Evolutionary conservation across 2,888 invertebrate genomes (phyloP).

Genomic region (Drosophila anomelani): DNA sequence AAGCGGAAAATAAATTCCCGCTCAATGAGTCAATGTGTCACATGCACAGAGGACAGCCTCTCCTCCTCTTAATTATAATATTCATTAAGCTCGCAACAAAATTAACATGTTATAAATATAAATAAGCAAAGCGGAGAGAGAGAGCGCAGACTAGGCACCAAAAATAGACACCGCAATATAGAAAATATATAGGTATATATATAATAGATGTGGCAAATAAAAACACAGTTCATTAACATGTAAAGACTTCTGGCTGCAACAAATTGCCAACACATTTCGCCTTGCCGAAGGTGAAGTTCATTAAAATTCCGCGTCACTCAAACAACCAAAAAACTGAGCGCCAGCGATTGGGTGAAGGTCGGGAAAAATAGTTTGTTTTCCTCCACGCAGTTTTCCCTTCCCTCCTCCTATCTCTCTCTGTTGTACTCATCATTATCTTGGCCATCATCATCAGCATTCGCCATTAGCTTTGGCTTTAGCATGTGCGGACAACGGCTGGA

Average conservation of each 20-base stretch:
- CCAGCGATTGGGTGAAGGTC: conserved; percentile 74
- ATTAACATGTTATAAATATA: conserved; percentile 53
- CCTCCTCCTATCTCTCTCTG: background rate
- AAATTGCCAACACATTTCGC: conserved; percentile 42
- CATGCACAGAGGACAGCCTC: conserved; percentile 45
- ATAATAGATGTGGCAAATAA: background rate
- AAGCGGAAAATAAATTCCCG: conserved; percentile 35
- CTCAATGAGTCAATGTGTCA: conserved; percentile 59
- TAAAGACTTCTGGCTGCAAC: conserved; percentile 49
- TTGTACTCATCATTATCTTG: conserved; percentile 16
- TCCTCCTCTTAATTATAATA: conserved; percentile 37
- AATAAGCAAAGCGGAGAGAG: conserved; percentile 47
- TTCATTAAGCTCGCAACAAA: conserved; percentile 47
- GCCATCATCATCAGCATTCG: conserved; percentile 27
- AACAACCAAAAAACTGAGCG: conserved; percentile 31
- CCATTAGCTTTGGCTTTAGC: conserved; percentile 50
- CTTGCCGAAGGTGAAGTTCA: conserved; percentile 74
- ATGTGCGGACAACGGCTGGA: conserved; percentile 60
- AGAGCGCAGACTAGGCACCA: background rate
- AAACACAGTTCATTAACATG: conserved; percentile 72
- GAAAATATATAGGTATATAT: background rate
- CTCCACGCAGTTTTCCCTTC: background rate
- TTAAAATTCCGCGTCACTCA: conserved; percentile 76
- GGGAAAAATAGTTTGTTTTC: conserved; percentile 32
- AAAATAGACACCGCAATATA: conserved; percentile 16